Conservation (phyloP, 2,888 invertebrate genomes). For the Netelia fuscicornis region DNA sequence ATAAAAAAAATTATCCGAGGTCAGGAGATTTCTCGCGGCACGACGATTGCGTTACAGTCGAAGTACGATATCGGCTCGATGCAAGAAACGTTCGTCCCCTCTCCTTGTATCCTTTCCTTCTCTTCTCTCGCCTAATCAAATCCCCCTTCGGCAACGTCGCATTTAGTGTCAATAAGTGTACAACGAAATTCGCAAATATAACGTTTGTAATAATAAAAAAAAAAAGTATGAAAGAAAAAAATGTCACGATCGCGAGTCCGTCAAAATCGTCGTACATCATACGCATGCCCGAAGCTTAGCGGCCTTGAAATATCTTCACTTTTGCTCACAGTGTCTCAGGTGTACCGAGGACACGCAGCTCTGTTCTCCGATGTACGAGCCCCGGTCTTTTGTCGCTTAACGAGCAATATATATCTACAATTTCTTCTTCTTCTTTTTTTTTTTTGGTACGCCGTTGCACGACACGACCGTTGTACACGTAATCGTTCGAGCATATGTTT, state of each 20-base stretch:
- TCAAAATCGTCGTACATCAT: constrained; percentile 63
- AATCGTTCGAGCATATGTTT: constrained; percentile 49
- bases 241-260: constrained; percentile 49
- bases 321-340: constrained; percentile 53
- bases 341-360: constrained; percentile 17
- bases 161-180: constrained; percentile 57
- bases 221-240: neutral
- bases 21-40: constrained; percentile 66
- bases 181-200: constrained; percentile 61
- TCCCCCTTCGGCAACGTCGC: neutral
- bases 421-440: too few species aligned
- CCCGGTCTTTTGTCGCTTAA: constrained; percentile 27
- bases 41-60: constrained; percentile 54
- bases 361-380: neutral
- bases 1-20: constrained; percentile 68
- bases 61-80: constrained; percentile 41
- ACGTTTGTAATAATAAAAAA: constrained; percentile 1
- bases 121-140: constrained; percentile 10
- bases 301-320: constrained; percentile 59
- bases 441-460: neutral
- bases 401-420: constrained; percentile 3
- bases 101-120: neutral
- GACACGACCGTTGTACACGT: neutral
- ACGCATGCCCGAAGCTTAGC: constrained; percentile 40
- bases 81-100: constrained; percentile 10